Percentiles rank a stretch among this genome's conserved stretches.
phyloP scores from a whole-genome alignment of 2,888 invertebrate species.

The Synergus itoensis region DNA sequence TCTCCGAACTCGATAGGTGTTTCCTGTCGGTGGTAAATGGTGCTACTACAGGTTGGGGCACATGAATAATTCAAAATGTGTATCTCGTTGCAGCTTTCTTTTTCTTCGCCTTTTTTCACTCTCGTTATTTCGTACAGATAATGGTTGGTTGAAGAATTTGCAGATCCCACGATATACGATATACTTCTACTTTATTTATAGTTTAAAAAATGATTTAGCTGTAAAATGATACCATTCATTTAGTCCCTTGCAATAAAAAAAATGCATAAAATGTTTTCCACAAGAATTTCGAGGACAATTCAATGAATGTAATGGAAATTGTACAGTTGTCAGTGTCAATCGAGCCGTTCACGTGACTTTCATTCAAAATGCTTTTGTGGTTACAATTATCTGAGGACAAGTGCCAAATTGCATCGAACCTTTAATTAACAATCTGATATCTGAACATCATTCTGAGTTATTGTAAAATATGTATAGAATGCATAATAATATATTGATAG shows the following conservation, averaged over 20 bases:
- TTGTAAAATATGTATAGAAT: background rate
- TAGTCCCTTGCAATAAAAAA: too few relatives aligned
- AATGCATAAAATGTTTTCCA: background rate
- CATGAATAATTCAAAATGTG: constrained; percentile 57
- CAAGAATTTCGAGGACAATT: background rate
- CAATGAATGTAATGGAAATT: background rate
- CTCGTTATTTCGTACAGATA: constrained; percentile 23
- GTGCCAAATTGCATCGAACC: constrained; percentile 23
- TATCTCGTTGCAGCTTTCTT: constrained; percentile 39
- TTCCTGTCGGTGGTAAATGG: constrained; percentile 39
- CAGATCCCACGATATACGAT: background rate
- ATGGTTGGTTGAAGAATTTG: background rate
- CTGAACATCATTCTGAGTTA: background rate
- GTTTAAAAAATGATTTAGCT: too few relatives aligned
- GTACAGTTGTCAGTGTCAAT: constrained; percentile 19
- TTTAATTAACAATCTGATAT: constrained; percentile 21
- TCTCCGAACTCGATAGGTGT: constrained; percentile 13
- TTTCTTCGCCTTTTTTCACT: background rate
- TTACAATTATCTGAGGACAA: background rate
- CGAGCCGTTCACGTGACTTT: constrained; percentile 20
- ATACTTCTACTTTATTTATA: background rate
- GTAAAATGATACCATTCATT: too few relatives aligned
- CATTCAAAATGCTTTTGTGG: constrained; percentile 23
- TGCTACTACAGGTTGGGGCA: background rate
- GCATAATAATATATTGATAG: background rate